Conservation (phyloP, 2,797 vertebrate species). For the Chromobotia macracanthus region DNA sequence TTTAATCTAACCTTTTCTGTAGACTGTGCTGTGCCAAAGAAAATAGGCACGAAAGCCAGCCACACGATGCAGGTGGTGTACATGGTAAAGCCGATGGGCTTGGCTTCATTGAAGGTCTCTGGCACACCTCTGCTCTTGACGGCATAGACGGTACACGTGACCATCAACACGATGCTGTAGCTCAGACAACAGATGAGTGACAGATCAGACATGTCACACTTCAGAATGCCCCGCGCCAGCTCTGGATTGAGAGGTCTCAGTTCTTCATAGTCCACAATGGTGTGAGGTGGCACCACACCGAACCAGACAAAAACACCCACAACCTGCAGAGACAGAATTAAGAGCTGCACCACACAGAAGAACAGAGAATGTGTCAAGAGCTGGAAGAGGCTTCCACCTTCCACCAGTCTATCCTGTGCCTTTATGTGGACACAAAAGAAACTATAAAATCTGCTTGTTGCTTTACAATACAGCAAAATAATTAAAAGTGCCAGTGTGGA, state of each 20-base stretch:
- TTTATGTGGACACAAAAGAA: slow-evolving; percentile 29
- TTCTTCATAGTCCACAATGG: slow-evolving; percentile 89
- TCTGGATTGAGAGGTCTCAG: slow-evolving; percentile 85
- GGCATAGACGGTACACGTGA: slow-evolving; percentile 87
- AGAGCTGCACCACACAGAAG: slow-evolving; percentile 4
- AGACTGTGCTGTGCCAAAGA: slow-evolving; percentile 87
- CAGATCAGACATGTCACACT: slow-evolving; percentile 92
- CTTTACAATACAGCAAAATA: slow-evolving; percentile 6
- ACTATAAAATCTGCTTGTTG: not conserved
- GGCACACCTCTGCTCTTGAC: slow-evolving; percentile 91
- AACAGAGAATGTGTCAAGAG: slow-evolving; percentile 24
- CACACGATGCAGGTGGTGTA: slow-evolving; percentile 99
- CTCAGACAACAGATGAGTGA: slow-evolving; percentile 88
- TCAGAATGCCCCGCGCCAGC: slow-evolving; percentile 86
- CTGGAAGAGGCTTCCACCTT: slow-evolving; percentile 5
- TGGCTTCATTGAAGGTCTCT: slow-evolving; percentile 93
- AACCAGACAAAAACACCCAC: slow-evolving; percentile 87
- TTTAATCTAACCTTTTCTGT: slow-evolving; percentile 83
- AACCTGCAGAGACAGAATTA: slow-evolving; percentile 64
- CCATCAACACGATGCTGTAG: slow-evolving; percentile 90
- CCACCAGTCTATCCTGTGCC: slow-evolving; percentile 20
- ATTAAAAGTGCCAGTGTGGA: not conserved
- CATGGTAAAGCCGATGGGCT: slow-evolving; percentile 90
- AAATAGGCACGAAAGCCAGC: slow-evolving; percentile 98
- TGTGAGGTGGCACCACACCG: slow-evolving; percentile 83